These are phyloP conservation scores for Chironomus tepperi DNA, from an alignment of 1,140 invertebrate genomes.

Conservation along the genomic window DNA sequence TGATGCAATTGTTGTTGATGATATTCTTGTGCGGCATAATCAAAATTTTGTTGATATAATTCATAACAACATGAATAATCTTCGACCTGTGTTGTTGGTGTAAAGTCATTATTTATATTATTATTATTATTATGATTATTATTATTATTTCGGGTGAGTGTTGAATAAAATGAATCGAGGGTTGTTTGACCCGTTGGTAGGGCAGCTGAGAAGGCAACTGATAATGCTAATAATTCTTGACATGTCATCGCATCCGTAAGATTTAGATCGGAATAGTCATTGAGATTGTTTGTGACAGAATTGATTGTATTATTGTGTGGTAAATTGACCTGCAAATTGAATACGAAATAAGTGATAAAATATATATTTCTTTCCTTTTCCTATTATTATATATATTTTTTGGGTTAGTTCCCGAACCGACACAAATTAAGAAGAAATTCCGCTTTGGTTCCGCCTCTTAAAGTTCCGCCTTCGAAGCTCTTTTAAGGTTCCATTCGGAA, in stretches of 20 bases:
- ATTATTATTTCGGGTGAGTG: conserved; percentile 54
- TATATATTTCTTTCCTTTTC: background rate
- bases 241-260: conserved; percentile 67
- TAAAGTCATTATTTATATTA: background rate
- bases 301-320: conserved; percentile 34
- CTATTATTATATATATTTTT: no score
- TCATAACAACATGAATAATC: conserved; percentile 67
- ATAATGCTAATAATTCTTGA: conserved; percentile 81
- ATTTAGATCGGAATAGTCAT: conserved; percentile 45
- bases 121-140: conserved; percentile 22
- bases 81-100: conserved; percentile 44
- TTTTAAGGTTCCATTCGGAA: no score
- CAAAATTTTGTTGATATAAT: conserved; percentile 50
- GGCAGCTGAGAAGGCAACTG: conserved; percentile 81
- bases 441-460: no score
- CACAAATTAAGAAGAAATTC: no score
- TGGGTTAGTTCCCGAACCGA: no score
- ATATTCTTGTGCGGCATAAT: conserved; percentile 43
- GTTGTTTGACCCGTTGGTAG: conserved; percentile 80
- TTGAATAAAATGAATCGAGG: conserved; percentile 68
- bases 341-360: background rate
- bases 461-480: no score
- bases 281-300: conserved; percentile 37
- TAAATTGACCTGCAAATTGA: conserved; percentile 34
- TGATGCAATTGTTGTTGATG: conserved; percentile 42